Conservation (phyloP, 2,888 invertebrate genomes). For the Ennomos quercinarius region DNA sequence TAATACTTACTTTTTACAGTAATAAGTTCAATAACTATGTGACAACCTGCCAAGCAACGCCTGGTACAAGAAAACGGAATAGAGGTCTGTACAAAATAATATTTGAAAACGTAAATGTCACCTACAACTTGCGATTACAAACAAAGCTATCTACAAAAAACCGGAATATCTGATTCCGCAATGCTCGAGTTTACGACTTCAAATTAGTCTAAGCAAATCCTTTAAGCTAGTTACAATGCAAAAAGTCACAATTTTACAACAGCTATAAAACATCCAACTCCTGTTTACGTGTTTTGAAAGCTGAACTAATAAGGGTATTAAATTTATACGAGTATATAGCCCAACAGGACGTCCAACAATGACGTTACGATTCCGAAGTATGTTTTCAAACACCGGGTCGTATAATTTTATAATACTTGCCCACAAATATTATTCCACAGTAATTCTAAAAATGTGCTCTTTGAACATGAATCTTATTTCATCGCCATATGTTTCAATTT, state of each 20-base stretch:
- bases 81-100: too few species aligned
- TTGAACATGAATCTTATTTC: slow-evolving; percentile 38
- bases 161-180: slow-evolving; percentile 5
- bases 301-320: slow-evolving; percentile 75
- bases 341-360: slow-evolving; percentile 65
- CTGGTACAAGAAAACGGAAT: too few species aligned
- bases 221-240: slow-evolving; percentile 42
- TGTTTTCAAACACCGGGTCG: slow-evolving; percentile 74
- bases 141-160: not conserved
- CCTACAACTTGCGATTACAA: too few species aligned
- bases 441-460: slow-evolving; percentile 17
- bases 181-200: slow-evolving; percentile 18
- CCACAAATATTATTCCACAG: slow-evolving; percentile 49
- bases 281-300: slow-evolving; percentile 71
- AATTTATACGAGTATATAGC: slow-evolving; percentile 68
- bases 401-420: slow-evolving; percentile 73
- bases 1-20: too few species aligned
- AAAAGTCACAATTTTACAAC: slow-evolving; percentile 61
- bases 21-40: too few species aligned
- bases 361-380: slow-evolving; percentile 64
- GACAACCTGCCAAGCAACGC: too few species aligned
- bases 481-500: not conserved
- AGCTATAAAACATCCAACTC: slow-evolving; percentile 63
- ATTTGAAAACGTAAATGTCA: too few species aligned
- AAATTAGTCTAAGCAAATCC: slow-evolving; percentile 28